A percentile compares a stretch with the other conserved stretches of the same genome.
phyloP scores from a whole-genome alignment of 2,888 invertebrate genomes.

The Physocephala rufipes region DNA sequence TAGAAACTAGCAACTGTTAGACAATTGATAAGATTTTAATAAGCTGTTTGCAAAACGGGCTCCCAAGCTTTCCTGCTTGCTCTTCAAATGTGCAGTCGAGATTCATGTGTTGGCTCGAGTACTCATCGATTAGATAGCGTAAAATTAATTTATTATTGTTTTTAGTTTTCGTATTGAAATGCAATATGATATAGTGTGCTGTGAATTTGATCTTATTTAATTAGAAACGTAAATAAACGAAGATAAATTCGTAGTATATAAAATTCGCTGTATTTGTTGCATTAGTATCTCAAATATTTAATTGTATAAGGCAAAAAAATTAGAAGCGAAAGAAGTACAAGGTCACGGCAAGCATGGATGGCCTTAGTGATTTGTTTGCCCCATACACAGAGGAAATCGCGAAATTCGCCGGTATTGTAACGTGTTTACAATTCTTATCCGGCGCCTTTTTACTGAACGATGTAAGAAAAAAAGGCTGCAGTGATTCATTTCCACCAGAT shows the following conservation, averaged over 20 bases:
- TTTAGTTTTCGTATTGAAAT: conserved; percentile 21
- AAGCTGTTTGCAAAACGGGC: too few species aligned
- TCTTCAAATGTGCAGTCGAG: conserved; percentile 17
- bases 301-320: too few species aligned
- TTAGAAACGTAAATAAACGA: background rate
- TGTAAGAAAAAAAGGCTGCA: conserved; percentile 75
- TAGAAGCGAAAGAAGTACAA: background rate
- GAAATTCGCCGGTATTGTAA: conserved; percentile 76
- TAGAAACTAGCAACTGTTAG: too few species aligned
- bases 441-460: conserved; percentile 80
- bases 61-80: background rate
- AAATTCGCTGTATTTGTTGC: background rate
- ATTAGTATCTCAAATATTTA: too few species aligned
- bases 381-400: conserved; percentile 66
- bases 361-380: conserved; percentile 56
- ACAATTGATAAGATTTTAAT: too few species aligned
- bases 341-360: conserved; percentile 50
- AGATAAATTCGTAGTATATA: background rate
- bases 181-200: background rate
- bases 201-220: background rate
- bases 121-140: conserved; percentile 21
- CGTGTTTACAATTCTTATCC: conserved; percentile 84
- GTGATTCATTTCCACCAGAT: conserved; percentile 73
- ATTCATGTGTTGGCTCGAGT: conserved; percentile 22
- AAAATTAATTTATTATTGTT: conserved; percentile 11